Percentiles rank a stretch among this genome's conserved stretches.
Conservation (phyloP, 2,888 invertebrate genomes). For the Drosophila quinaria region DNA sequence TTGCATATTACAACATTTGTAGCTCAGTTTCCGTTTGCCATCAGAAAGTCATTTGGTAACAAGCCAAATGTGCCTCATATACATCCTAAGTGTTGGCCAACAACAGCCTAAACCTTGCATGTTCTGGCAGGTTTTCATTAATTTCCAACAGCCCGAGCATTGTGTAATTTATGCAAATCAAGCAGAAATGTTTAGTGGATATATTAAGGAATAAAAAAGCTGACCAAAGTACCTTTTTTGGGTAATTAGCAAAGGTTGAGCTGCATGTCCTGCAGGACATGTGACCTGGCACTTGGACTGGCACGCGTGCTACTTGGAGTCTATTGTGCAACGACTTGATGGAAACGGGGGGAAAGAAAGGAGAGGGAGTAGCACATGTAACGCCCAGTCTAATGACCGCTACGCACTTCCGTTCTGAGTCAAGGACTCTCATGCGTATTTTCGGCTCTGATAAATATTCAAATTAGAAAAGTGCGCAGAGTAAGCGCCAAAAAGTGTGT, state of each 20-base stretch:
- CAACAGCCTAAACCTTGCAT: constrained; percentile 20
- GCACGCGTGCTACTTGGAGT: constrained; percentile 55
- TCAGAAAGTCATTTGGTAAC: constrained; percentile 71
- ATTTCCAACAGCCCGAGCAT: constrained; percentile 38
- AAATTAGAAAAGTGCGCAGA: constrained; percentile 50
- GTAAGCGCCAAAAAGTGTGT: constrained; percentile 61
- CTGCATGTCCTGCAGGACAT: constrained; percentile 55
- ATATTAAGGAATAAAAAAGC: constrained; percentile 5
- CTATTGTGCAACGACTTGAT: constrained; percentile 33
- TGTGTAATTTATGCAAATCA: constrained; percentile 71
- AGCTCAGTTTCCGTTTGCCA: constrained; percentile 67
- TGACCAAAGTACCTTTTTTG: constrained; percentile 22
- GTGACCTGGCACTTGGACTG: constrained; percentile 56
- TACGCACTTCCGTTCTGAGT: constrained; percentile 71
- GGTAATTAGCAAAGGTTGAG: constrained; percentile 61
- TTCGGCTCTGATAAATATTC: constrained; percentile 68
- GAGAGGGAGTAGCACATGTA: constrained; percentile 55
- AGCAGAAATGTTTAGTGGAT: constrained; percentile 35
- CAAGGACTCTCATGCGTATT: constrained; percentile 62
- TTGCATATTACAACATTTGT: constrained; percentile 62
- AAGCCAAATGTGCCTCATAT: constrained; percentile 15
- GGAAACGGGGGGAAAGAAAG: neutral
- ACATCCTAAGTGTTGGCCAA: constrained; percentile 17
- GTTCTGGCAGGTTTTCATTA: constrained; percentile 56
- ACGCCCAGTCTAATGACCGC: constrained; percentile 70